Evolutionary conservation across 2,113 vertebrate genomes (phyloP).

Genomic region (Dicerorhinus sumatrensis): DNA sequence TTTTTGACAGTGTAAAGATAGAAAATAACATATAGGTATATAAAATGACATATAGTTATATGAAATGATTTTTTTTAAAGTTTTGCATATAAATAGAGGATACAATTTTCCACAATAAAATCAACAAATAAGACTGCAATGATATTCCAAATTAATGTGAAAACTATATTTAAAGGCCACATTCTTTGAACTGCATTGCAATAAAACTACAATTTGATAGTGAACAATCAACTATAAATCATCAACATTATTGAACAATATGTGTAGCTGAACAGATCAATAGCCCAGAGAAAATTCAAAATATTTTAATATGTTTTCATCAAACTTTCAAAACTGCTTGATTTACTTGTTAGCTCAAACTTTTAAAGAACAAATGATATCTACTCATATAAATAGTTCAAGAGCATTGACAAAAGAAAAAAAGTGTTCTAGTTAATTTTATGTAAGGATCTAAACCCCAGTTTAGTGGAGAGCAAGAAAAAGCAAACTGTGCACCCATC

Average conservation of each 20-base stretch:
- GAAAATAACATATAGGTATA: neutral
- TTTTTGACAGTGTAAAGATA: neutral
- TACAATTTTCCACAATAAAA: neutral
- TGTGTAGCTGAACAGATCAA: neutral
- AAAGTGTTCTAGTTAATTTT: neutral
- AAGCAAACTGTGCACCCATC: fast-evolving
- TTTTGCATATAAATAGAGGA: neutral
- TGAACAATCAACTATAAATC: neutral
- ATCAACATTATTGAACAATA: neutral
- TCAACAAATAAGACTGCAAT: neutral
- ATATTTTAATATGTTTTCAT: neutral
- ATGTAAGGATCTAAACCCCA: neutral
- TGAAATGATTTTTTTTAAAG: neutral
- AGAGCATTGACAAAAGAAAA: neutral
- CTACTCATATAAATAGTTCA: neutral
- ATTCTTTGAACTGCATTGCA: neutral
- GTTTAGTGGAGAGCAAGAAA: neutral
- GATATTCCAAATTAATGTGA: neutral
- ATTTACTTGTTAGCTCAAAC: neutral
- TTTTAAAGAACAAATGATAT: neutral
- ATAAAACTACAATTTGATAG: neutral
- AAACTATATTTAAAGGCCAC: neutral
- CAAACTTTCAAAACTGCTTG: neutral
- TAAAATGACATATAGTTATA: neutral
- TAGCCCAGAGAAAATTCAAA: neutral